These are phyloP conservation scores for Tolmerus cingulatus DNA, from an alignment of 2,888 invertebrate genomes.

Conservation along the genomic window DNA sequence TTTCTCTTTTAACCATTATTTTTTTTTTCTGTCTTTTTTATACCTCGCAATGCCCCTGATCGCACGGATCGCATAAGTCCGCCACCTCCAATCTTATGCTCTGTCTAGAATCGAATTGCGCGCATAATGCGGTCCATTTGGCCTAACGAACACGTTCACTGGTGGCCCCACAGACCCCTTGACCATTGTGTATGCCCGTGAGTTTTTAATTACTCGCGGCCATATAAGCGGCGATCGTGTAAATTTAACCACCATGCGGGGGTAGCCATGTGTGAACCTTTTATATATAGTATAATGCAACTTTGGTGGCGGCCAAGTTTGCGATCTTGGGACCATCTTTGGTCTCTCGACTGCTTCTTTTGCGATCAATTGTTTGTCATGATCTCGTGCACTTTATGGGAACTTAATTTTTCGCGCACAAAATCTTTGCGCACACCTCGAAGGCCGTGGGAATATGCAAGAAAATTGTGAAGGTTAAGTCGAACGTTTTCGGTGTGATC, in stretches of 20 bases:
- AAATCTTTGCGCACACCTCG: neutral
- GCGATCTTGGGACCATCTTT: conserved; percentile 37
- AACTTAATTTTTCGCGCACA: neutral
- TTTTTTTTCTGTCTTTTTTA: neutral
- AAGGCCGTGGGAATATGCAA: conserved; percentile 36
- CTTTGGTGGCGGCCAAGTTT: conserved; percentile 28
- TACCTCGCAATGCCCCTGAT: neutral
- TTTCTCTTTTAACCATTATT: conserved; percentile 28
- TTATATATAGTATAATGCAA: conserved; percentile 17
- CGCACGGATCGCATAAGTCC: neutral
- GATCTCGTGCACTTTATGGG: conserved; percentile 22
- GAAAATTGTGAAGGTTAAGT: neutral
- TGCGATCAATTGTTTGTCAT: conserved; percentile 7
- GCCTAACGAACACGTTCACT: conserved; percentile 32
- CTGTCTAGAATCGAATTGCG: neutral
- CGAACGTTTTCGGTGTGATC: neutral
- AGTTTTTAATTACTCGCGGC: conserved; percentile 35
- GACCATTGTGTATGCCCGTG: conserved; percentile 6
- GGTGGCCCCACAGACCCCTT: neutral
- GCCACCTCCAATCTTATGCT: neutral
- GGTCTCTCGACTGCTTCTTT: neutral
- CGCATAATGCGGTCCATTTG: conserved; percentile 2
- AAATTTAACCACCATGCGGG: conserved; percentile 30
- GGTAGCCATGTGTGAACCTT: conserved; percentile 43
- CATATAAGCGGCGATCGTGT: conserved; percentile 39